Conservation (phyloP, 1,140 invertebrate genomes). For the Cecropterus lyciades region DNA sequence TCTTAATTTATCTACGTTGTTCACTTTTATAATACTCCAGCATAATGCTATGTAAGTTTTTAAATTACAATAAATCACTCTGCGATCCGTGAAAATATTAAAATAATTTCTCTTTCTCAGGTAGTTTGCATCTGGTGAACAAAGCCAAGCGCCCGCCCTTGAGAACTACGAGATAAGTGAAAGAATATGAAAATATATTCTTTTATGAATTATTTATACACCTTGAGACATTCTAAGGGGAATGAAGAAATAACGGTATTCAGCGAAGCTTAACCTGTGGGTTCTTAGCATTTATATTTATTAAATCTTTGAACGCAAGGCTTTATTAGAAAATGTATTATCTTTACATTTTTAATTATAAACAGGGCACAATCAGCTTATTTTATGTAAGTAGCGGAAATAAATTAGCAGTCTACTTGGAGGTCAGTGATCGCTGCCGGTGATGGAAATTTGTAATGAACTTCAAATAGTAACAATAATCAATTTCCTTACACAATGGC, state of each 20-base stretch:
- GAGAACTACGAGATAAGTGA: constrained; percentile 46
- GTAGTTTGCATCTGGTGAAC: constrained; percentile 36
- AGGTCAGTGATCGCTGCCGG: too few species aligned
- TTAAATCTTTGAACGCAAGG: constrained; percentile 24
- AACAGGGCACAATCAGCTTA: background rate
- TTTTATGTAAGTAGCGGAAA: too few species aligned
- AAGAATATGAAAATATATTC: constrained; percentile 57
- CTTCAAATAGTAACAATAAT: too few species aligned
- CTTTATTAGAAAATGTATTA: constrained; percentile 18
- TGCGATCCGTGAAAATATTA: background rate
- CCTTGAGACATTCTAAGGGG: constrained; percentile 45
- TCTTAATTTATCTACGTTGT: too few species aligned
- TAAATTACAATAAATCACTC: too few species aligned
- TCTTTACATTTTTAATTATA: constrained; percentile 5
- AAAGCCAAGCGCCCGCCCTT: constrained; percentile 35
- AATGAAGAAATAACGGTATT: constrained; percentile 47
- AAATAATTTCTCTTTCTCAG: background rate
- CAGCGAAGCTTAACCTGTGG: constrained; percentile 37
- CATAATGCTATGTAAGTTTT: too few species aligned
- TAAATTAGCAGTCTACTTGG: too few species aligned
- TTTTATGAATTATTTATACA: constrained; percentile 57
- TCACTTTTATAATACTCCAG: too few species aligned
- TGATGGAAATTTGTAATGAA: too few species aligned
- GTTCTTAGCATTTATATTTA: constrained; percentile 24
- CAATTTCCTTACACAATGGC: too few species aligned